Percentiles rank a stretch among this genome's conserved stretches.
Conservation (phyloP, 2,797 vertebrate genomes). For the Mus spretus region DNA sequence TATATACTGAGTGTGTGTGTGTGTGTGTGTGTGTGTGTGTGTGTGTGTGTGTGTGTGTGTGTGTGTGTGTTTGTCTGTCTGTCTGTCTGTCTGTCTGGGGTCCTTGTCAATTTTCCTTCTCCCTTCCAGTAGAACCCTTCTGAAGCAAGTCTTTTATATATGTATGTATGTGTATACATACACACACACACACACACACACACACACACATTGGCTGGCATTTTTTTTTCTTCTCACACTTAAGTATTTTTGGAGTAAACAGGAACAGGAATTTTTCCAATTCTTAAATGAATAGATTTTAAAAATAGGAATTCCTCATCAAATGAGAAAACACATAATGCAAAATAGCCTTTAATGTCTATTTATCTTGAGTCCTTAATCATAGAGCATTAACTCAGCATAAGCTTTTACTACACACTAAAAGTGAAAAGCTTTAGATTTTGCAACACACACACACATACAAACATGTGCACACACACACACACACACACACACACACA, state of each 20-base stretch:
- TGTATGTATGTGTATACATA: background rate
- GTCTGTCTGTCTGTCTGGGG: background rate
- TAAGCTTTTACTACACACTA: conserved; percentile 70
- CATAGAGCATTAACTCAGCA: conserved; percentile 76
- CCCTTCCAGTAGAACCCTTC: background rate
- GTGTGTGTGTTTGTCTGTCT: background rate
- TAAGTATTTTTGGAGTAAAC: conserved; percentile 23
- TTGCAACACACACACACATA: conserved; percentile 67
- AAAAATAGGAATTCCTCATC: background rate
- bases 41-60: background rate
- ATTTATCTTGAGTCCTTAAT: conserved; percentile 73
- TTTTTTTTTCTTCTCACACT: background rate
- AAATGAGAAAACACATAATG: conserved; percentile 73
- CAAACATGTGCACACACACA: too few species aligned
- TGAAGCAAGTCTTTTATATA: conserved; percentile 14
- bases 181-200: too few species aligned
- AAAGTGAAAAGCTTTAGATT: conserved; percentile 76
- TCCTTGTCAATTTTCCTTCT: background rate
- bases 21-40: background rate
- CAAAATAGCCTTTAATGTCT: conserved; percentile 74
- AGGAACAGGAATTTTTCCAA: conserved; percentile 64
- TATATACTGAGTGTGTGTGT: background rate
- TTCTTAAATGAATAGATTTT: conserved; percentile 9
- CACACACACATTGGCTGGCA: background rate
- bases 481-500: too few species aligned